Base-by-base conservation (phyloP, 2,888 invertebrate species). In the Himalopsyche kuldschensis region DNA sequence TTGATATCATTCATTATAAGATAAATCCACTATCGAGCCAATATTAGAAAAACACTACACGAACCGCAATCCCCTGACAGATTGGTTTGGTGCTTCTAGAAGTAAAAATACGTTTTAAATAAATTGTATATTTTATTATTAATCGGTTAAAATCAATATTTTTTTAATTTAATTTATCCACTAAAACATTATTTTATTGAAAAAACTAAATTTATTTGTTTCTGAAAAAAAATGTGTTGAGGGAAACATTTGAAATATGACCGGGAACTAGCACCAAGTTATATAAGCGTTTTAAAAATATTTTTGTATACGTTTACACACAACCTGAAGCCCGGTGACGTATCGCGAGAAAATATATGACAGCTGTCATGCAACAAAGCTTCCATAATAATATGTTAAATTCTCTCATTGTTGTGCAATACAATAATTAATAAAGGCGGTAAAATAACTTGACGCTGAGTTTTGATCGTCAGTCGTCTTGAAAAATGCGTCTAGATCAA, bases 321-420 rank as follows among this genome's bases (percentile, higher is more conserved):
- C 55, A 8, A 55, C 6, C 15, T 15, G 2, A 41, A 55, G 8
- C 55, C 55, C 82, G 82, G 48, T 82, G 82, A 82, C 82, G 82
- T 82, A 82, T 82, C 35, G 31, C 41, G 17, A 69, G 83, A 81
- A 81, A 48, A 81, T 81, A 75, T 81, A 75, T 83, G 83, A 83
- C 83, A 83, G 83, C 80, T 83, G 83, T 83, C 83, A 83, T 79
- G 47, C 24, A 78, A 75, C 35, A n/a, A 78, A 79, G 69, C 55
- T 79, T 82, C 32, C 55, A 31, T 76, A 79, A 31, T 35, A 63
- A 79, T 77, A 55, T 47, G 47, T 75, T 75, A 83, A 83, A 80
- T 83, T 80, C 75, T 78, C 69, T 46, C 30, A 78, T 80, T 83
- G 83, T 83, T 83, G 83, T 80, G 80, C 83, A 83, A 82, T 82